Conservation (phyloP, 1,140 invertebrate species). For the Cepaea nemoralis region DNA sequence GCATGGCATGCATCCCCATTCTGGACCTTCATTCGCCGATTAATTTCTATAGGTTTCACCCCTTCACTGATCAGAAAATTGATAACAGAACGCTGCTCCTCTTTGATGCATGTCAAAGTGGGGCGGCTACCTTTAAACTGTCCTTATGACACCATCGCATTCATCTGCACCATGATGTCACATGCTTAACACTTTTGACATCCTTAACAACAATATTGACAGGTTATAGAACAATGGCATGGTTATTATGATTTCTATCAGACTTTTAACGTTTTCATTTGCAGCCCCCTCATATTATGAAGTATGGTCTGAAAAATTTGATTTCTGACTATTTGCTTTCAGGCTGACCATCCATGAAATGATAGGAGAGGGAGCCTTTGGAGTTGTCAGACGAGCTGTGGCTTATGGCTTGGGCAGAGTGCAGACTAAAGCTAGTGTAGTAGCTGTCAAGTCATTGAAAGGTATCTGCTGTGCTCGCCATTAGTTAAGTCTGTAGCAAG, state of each 20-base stretch:
- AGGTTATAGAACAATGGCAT: neutral
- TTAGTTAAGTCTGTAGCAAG: slow-evolving; percentile 5
- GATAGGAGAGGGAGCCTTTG: slow-evolving; percentile 94
- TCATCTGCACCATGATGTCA: too few relatives aligned
- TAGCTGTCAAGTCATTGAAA: slow-evolving; percentile 99
- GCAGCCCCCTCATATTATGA: neutral
- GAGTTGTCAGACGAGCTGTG: slow-evolving; percentile 90
- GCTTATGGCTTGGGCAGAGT: slow-evolving; percentile 80
- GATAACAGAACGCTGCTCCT: too few relatives aligned
- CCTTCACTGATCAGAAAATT: too few relatives aligned
- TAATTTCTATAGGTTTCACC: too few relatives aligned
- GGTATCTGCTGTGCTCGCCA: slow-evolving; percentile 73
- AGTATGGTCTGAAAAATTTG: neutral
- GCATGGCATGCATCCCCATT: too few relatives aligned
- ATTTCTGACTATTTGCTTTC: slow-evolving; percentile 30
- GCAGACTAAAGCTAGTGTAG: slow-evolving; percentile 79
- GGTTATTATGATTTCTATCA: neutral
- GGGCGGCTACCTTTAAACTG: too few relatives aligned
- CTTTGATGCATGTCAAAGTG: too few relatives aligned
- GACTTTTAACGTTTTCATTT: neutral
- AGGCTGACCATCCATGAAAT: slow-evolving; percentile 82
- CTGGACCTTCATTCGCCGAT: too few relatives aligned
- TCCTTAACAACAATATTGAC: neutral
- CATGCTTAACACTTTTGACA: too few relatives aligned
- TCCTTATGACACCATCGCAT: too few relatives aligned